These are phyloP conservation scores for Andrena hattorfiana DNA, from an alignment of 2,888 invertebrate genomes.

Conservation along the genomic window DNA sequence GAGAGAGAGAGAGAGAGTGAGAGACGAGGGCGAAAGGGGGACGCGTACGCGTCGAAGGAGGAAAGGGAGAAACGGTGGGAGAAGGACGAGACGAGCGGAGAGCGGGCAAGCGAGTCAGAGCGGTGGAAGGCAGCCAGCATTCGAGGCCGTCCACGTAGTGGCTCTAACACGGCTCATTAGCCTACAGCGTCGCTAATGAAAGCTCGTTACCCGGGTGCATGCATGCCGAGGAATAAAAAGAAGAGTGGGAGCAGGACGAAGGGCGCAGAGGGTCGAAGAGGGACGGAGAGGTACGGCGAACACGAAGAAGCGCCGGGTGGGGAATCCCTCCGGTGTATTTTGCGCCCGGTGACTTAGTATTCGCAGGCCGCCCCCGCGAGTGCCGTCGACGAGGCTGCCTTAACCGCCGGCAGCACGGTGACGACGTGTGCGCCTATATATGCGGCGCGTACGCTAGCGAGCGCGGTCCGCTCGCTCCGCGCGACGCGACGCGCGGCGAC, in stretches of 20 bases:
- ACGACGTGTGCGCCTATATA: conserved; percentile 44
- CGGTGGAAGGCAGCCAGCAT: conserved; percentile 56
- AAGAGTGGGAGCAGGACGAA: conserved; percentile 28
- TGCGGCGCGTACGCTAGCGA: conserved; percentile 6
- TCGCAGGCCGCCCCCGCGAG: conserved; percentile 73
- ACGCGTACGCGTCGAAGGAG: conserved; percentile 3
- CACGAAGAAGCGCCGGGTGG: conserved; percentile 66
- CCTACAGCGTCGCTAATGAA: conserved; percentile 85
- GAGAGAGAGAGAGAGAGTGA: conserved; percentile 13
- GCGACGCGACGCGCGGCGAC: conserved; percentile 32
- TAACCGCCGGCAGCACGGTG: conserved; percentile 56
- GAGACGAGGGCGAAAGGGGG: too few species aligned
- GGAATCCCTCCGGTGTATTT: conserved; percentile 71
- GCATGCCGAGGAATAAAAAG: conserved; percentile 70
- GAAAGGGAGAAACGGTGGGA: background rate
- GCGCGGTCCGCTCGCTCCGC: conserved; percentile 17
- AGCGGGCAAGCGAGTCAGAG: conserved; percentile 51
- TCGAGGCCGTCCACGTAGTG: conserved; percentile 67
- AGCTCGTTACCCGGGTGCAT: conserved; percentile 83
- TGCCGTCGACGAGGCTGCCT: conserved; percentile 65
- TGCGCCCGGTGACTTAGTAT: conserved; percentile 75
- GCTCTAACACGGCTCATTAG: conserved; percentile 83
- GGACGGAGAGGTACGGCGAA: conserved; percentile 45
- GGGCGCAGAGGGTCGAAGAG: background rate
- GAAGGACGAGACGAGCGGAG: conserved; percentile 12